A percentile compares a stretch with the other conserved stretches of the same genome.
Conservation (phyloP, 2,797 vertebrate genomes). For the Gallinago stenura region DNA sequence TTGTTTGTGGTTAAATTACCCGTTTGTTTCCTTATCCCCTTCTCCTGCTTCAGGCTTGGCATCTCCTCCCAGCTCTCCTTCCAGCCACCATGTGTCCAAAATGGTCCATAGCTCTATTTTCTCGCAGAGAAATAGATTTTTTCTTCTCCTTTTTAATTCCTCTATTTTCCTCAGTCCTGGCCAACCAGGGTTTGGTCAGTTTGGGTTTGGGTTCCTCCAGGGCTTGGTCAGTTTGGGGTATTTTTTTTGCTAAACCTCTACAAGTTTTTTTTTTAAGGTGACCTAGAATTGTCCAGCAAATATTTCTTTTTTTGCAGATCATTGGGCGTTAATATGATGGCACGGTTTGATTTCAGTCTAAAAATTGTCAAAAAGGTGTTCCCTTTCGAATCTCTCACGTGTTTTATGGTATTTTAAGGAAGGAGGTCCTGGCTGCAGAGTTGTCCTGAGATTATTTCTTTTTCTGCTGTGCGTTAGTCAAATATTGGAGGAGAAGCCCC, state of each 20-base stretch:
- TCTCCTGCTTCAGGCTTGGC: neutral
- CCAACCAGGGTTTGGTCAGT: neutral
- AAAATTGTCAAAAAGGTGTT: neutral
- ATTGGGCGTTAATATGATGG: neutral
- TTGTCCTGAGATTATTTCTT: neutral
- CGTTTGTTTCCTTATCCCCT: accelerated
- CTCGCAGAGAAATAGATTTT: accelerated
- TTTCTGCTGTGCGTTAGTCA: neutral
- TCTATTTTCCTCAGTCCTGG: neutral
- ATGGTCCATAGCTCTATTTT: accelerated
- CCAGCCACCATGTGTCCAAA: accelerated
- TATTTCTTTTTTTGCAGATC: neutral
- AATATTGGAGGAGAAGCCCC: neutral
- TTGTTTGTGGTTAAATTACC: accelerated
- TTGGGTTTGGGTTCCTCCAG: neutral
- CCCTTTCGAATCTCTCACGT: accelerated
- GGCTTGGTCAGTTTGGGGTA: neutral
- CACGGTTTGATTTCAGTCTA: accelerated
- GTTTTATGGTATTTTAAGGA: neutral
- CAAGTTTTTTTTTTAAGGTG: neutral
- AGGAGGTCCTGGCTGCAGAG: neutral
- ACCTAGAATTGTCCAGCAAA: no score
- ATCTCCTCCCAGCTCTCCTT: neutral
- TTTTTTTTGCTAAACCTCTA: neutral
- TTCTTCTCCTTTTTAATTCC: neutral